These are phyloP conservation scores for Sula dactylatra DNA, from an alignment of 2,113 vertebrate genomes.

Conservation along the genomic window DNA sequence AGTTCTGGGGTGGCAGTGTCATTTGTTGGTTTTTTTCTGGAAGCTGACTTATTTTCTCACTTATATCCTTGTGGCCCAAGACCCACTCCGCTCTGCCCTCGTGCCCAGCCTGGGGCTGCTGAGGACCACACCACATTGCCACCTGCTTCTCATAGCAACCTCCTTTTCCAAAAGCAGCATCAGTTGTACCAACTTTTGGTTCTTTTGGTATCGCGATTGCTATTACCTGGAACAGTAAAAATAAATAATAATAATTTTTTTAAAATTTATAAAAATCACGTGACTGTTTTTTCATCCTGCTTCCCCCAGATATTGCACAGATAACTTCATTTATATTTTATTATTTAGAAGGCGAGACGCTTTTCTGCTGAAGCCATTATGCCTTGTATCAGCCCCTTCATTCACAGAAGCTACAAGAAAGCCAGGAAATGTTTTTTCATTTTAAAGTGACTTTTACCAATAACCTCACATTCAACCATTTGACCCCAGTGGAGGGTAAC, in stretches of 20 bases:
- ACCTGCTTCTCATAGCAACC: not conserved
- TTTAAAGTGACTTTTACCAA: not conserved
- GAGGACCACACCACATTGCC: accelerated
- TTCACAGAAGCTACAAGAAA: not conserved
- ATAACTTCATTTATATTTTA: not conserved
- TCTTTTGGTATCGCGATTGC: not conserved
- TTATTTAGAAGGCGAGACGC: not conserved
- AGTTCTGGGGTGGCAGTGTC: not conserved
- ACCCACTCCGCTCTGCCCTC: not conserved
- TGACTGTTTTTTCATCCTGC: not conserved
- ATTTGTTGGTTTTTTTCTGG: not conserved
- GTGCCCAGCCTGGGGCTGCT: accelerated
- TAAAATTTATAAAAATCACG: not conserved
- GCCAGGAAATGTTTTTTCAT: not conserved
- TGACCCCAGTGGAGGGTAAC: accelerated
- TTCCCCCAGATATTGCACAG: not conserved
- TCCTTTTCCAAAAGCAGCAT: not conserved
- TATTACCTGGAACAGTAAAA: not conserved
- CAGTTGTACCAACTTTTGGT: not conserved
- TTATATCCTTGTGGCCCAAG: not conserved
- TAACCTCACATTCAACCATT: not conserved
- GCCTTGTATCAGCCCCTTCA: not conserved
- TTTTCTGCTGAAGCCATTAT: not conserved
- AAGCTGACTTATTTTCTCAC: not conserved
- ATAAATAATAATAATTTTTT: not conserved